These are phyloP conservation scores for Xanthorhoe spadicearia DNA, from an alignment of 2,888 invertebrate species.

Conservation along the genomic window DNA sequence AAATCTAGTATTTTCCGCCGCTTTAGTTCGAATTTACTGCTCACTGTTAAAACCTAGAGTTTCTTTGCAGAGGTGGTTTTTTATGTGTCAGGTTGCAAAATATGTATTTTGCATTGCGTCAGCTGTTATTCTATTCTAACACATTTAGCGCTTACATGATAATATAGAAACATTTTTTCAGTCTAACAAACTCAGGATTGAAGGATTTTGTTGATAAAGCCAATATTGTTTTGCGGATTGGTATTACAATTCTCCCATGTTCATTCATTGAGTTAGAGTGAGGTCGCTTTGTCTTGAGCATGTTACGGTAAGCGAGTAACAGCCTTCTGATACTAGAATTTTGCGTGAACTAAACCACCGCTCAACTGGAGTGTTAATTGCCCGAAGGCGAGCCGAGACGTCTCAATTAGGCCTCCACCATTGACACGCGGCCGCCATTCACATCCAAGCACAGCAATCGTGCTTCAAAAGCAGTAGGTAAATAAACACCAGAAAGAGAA, in stretches of 20 bases:
- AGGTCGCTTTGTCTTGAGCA: slow-evolving; percentile 21
- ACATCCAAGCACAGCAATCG: slow-evolving; percentile 44
- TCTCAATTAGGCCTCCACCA: slow-evolving; percentile 63
- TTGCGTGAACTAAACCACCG: slow-evolving; percentile 46
- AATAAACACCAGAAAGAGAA: slow-evolving; percentile 1
- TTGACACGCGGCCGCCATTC: slow-evolving; percentile 68
- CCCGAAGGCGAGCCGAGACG: slow-evolving; percentile 57
- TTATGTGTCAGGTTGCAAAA: no score
- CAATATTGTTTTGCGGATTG: background rate
- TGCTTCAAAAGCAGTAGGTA: slow-evolving; percentile 15
- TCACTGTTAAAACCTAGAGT: no score
- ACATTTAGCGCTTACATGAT: no score
- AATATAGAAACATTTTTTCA: background rate
- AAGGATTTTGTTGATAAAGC: background rate
- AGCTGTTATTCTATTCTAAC: no score
- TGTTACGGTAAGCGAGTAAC: slow-evolving; percentile 25
- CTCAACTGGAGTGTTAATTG: slow-evolving; percentile 65
- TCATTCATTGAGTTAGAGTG: background rate
- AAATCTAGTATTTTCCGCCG: slow-evolving; percentile 16
- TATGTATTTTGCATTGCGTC: no score
- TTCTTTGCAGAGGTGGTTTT: no score
- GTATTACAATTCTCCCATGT: background rate
- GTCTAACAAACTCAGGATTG: background rate
- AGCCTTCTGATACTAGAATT: slow-evolving; percentile 22
- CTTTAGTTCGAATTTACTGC: background rate